Conservation (phyloP, 2,797 vertebrate genomes). For the Sparus aurata region DNA sequence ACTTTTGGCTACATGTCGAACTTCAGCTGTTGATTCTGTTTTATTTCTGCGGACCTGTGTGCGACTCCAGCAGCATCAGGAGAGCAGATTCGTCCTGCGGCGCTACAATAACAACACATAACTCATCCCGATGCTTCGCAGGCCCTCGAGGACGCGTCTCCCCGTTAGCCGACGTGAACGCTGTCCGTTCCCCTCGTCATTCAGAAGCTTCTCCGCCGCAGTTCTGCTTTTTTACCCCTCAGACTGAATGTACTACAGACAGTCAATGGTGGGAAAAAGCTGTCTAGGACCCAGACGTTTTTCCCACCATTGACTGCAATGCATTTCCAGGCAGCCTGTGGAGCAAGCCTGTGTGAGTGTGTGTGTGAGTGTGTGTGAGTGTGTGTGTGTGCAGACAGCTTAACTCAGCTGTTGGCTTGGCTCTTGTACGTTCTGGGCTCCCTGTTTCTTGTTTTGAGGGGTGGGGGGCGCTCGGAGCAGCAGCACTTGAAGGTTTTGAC, state of each 20-base stretch:
- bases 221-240: slow-evolving; percentile 20
- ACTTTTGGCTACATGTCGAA: not conserved
- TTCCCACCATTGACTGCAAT: slow-evolving; percentile 79
- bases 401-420: slow-evolving; percentile 68
- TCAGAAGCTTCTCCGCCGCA: slow-evolving; percentile 6
- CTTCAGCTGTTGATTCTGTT: not conserved
- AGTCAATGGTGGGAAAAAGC: slow-evolving; percentile 75
- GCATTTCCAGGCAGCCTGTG: slow-evolving; percentile 62
- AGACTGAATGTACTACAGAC: slow-evolving; percentile 36
- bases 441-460: slow-evolving; percentile 39
- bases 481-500: slow-evolving; percentile 38
- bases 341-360: slow-evolving; percentile 47
- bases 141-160: not conserved
- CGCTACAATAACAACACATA: not conserved
- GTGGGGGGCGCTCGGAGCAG: slow-evolving; percentile 28
- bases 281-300: slow-evolving; percentile 77
- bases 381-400: slow-evolving; percentile 56
- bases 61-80: not conserved
- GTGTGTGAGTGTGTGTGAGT: slow-evolving; percentile 24
- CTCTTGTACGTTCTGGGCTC: slow-evolving; percentile 46
- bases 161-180: slow-evolving; percentile 1
- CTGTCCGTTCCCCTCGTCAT: slow-evolving; percentile 25
- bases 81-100: not conserved
- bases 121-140: slow-evolving; percentile 18
- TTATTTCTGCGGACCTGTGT: not conserved